Percentiles rank a stretch among this genome's conserved stretches.
Conservation (phyloP, 2,888 invertebrate genomes). For the Drosophila ochracea region DNA sequence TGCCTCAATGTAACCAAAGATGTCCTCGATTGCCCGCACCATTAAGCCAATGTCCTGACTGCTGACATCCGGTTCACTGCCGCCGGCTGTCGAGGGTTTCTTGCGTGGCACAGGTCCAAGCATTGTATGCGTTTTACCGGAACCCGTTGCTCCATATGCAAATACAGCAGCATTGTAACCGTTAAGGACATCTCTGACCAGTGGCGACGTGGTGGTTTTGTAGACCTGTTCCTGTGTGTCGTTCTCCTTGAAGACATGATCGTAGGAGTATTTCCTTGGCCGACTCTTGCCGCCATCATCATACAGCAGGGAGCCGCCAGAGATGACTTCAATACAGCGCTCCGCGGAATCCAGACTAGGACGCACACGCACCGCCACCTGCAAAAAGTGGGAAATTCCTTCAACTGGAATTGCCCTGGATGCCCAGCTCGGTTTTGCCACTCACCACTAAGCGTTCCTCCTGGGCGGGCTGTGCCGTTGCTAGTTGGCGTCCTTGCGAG, state of each 20-base stretch:
- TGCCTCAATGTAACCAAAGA: constrained; percentile 84
- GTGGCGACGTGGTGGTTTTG: constrained; percentile 92
- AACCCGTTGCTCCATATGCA: constrained; percentile 88
- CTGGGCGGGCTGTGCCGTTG: constrained; percentile 72
- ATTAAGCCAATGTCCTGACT: constrained; percentile 84
- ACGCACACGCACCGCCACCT: constrained; percentile 95
- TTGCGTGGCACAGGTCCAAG: constrained; percentile 83
- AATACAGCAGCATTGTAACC: constrained; percentile 98
- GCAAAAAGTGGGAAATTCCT: neutral
- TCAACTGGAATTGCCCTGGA: neutral
- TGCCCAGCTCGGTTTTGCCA: neutral
- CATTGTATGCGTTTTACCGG: constrained; percentile 85
- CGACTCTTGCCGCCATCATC: constrained; percentile 87
- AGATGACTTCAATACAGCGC: constrained; percentile 85
- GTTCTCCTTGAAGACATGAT: constrained; percentile 94
- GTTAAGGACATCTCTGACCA: constrained; percentile 93
- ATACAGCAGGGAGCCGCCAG: constrained; percentile 83
- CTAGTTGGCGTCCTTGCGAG: constrained; percentile 76
- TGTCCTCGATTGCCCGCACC: constrained; percentile 85
- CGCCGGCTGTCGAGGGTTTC: constrained; percentile 74
- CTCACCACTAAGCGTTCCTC: constrained; percentile 85
- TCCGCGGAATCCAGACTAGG: constrained; percentile 91
- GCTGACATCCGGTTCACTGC: constrained; percentile 71
- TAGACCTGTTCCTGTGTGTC: constrained; percentile 94
- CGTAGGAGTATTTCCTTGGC: constrained; percentile 95